Evolutionary conservation across 2,888 invertebrate genomes (phyloP).

Genomic region (Patella depressa): DNA sequence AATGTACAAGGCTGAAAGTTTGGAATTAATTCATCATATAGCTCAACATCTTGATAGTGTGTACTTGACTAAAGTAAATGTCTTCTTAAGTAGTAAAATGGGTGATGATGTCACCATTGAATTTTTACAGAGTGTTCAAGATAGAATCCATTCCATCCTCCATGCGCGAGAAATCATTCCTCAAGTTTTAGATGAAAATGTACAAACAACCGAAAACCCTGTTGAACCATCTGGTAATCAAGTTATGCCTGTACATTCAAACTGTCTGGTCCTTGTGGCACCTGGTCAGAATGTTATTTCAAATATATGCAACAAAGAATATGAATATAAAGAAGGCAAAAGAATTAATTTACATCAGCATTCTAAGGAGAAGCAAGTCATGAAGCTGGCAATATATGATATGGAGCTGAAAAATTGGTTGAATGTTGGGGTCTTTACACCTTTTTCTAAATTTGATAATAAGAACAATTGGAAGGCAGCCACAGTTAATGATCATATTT

Average conservation of each 20-base stretch:
- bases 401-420: slow-evolving; percentile 6
- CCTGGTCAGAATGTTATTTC: neutral
- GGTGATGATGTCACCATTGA: neutral
- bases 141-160: neutral
- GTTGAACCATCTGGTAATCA: neutral
- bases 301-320: neutral
- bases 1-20: neutral
- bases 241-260: neutral
- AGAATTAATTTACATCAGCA: neutral
- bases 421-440: neutral
- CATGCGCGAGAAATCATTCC: neutral
- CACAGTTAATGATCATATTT: slow-evolving; percentile 9
- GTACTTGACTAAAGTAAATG: neutral
- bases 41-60: neutral
- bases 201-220: neutral
- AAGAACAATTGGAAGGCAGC: slow-evolving; percentile 17
- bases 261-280: neutral
- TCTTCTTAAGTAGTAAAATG: neutral
- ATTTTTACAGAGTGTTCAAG: neutral
- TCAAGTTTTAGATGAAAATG: neutral
- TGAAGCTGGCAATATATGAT: neutral
- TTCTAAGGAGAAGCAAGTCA: neutral
- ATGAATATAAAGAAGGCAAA: neutral
- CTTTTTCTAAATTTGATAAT: slow-evolving; percentile 16
- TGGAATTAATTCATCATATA: neutral